Evolutionary conservation across 2,797 vertebrate species (phyloP).

Genomic region (Parotocinclus haroldoi): DNA sequence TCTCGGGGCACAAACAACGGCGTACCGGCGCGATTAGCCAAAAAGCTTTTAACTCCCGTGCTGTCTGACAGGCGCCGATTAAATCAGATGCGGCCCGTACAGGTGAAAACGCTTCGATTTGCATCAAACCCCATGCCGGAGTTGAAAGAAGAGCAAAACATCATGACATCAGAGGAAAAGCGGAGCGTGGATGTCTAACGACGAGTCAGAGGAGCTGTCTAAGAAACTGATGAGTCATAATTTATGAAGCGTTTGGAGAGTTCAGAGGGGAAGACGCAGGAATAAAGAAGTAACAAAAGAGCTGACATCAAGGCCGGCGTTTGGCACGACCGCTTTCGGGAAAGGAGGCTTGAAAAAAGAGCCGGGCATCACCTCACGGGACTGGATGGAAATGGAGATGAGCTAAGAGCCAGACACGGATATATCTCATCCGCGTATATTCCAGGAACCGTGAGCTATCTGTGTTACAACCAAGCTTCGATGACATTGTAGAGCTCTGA

Average conservation of each 20-base stretch:
- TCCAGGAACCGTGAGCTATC: slow-evolving; percentile 11
- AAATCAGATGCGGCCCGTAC: slow-evolving; percentile 20
- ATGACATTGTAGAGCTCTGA: too few relatives aligned
- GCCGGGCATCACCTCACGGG: slow-evolving; percentile 54
- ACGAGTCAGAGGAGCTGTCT: slow-evolving; percentile 29
- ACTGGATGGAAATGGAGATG: slow-evolving; percentile 59
- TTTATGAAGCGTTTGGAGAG: slow-evolving; percentile 44
- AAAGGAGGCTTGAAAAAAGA: slow-evolving; percentile 55
- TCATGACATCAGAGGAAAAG: slow-evolving; percentile 17
- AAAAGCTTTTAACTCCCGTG: slow-evolving; percentile 35
- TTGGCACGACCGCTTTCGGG: slow-evolving; percentile 28
- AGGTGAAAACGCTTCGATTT: slow-evolving; percentile 23
- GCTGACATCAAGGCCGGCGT: slow-evolving; percentile 40
- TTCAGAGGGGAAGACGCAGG: slow-evolving; percentile 46
- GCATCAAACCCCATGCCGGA: slow-evolving; percentile 20
- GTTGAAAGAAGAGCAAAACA: slow-evolving; percentile 10
- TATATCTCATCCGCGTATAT: slow-evolving; percentile 11
- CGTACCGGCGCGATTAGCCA: neutral
- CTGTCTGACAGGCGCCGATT: slow-evolving; percentile 27
- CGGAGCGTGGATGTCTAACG: slow-evolving; percentile 33
- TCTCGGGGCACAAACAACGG: too few relatives aligned
- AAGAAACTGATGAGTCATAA: slow-evolving; percentile 43
- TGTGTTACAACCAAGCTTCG: too few relatives aligned
- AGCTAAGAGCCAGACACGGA: slow-evolving; percentile 41
- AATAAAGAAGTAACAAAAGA: slow-evolving; percentile 43